Percentiles rank a stretch among this genome's conserved stretches.
phyloP scores from a whole-genome alignment of 2,113 vertebrate genomes.

The Harpagus bidentatus region DNA sequence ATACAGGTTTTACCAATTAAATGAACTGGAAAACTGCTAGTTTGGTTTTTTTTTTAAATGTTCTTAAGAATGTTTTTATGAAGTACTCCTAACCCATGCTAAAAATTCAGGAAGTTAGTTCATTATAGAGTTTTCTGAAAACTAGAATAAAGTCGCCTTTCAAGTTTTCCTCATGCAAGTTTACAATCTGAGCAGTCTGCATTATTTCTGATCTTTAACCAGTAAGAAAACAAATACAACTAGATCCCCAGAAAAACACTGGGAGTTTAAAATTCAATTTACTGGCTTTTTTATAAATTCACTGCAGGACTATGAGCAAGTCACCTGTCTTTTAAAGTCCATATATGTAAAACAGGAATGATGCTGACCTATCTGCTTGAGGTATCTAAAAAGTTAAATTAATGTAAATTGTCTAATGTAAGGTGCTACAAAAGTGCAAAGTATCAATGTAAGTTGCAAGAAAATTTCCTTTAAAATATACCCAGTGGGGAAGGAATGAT shows the following conservation, averaged over 20 bases:
- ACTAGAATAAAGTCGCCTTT: not conserved
- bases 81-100: not conserved
- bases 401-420: not conserved
- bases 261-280: not conserved
- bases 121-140: not conserved
- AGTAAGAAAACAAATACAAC: not conserved
- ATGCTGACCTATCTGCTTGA: not conserved
- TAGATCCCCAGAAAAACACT: not conserved
- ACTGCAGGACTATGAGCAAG: conserved; percentile 37
- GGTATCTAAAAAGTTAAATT: not conserved
- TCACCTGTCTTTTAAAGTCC: not conserved
- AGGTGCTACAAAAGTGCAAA: conserved; percentile 60
- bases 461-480: not conserved
- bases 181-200: not conserved
- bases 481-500: not conserved
- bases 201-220: not conserved
- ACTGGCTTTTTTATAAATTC: not conserved
- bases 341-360: not conserved
- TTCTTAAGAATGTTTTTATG: not conserved
- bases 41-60: not conserved
- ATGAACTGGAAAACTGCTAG: not conserved
- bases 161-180: not conserved
- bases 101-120: not conserved
- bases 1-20: not conserved
- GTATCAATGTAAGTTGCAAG: not conserved